A percentile compares a stretch with the other conserved stretches of the same genome.
phyloP scores from a whole-genome alignment of 1,140 invertebrate genomes.

The Calephelis virginiensis region DNA sequence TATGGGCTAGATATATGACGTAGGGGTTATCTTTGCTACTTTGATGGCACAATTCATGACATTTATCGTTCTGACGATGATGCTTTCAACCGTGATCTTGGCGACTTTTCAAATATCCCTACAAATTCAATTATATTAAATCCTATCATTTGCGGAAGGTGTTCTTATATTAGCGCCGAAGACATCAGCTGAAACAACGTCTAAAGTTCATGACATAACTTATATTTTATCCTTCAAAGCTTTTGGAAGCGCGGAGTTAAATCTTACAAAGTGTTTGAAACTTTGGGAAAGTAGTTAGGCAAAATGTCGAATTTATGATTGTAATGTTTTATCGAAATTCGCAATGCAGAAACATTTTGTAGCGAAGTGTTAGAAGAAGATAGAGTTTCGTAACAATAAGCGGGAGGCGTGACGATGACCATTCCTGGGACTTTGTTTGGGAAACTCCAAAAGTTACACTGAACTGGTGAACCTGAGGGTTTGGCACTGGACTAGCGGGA shows the following conservation, averaged over 20 bases:
- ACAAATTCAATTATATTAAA: conserved; percentile 61
- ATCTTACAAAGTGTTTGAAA: conserved; percentile 13
- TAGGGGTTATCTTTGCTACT: conserved; percentile 50
- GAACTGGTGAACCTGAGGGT: conserved; percentile 40
- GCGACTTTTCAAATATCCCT: conserved; percentile 63
- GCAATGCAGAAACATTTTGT: conserved; percentile 36
- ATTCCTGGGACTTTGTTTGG: conserved; percentile 35
- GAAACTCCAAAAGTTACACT: conserved; percentile 50
- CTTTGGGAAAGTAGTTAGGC: conserved; percentile 3
- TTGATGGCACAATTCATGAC: conserved; percentile 62
- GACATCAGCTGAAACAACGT: conserved; percentile 7
- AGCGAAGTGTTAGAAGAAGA: conserved; percentile 34
- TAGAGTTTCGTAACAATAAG: conserved; percentile 45
- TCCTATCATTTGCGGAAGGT: conserved; percentile 12
- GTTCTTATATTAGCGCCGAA: conserved; percentile 6
- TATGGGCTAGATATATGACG: conserved; percentile 56
- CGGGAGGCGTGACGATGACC: conserved; percentile 38
- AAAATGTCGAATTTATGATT: not conserved
- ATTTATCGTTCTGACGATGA: conserved; percentile 57
- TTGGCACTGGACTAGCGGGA: conserved; percentile 40
- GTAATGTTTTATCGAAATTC: conserved; percentile 30
- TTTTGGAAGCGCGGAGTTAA: not conserved
- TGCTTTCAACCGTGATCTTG: conserved; percentile 53
- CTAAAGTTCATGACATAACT: conserved; percentile 5
- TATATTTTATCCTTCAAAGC: not conserved